Evolutionary conservation across 2,888 invertebrate genomes (phyloP), one percentile per base, ranked within the genome.

Genomic region (Antitype chi): DNA sequence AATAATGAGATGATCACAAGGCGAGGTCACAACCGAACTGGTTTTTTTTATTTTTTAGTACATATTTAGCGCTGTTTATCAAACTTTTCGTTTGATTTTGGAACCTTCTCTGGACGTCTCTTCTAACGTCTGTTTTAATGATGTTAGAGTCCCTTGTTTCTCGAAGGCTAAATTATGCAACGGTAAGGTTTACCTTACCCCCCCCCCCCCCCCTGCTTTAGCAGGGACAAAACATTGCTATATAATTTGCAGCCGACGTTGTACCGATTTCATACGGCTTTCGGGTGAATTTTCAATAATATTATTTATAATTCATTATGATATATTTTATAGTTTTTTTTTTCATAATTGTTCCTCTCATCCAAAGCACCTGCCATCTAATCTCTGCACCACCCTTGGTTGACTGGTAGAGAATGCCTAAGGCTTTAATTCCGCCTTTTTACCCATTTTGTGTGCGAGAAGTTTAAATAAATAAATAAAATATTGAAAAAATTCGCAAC

Each of bases 1-100:
- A 43, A 70, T 62, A 38, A 55, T 20, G 38, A 25, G 23, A 60
- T 32, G 47, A 78, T 55, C 70, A 70, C 20, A 28, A 28, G 38
- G n/a, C 28, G n/a, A 70, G 28, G n/a, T 77, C 52, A n/a, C n/a
- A 13, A 38, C 20, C 38, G 2, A 70, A 57, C 28, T 13, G 32
- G 25, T 57, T 38, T 59, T 8, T 69, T 59, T 52, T 43, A 52
- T 59, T 32, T 20, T 20, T n/a, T 13, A 28, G 38, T 43, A 43
- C 28, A n/a, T 11, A 38, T 32, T 49, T n/a, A 66, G 57, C 52
- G n/a, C 43, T 63, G 20, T 55, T 63, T 38, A 75, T 63, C 15
- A n/a, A 57, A n/a, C 20, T 59, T 57, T 57, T 49, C 5, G n/a
- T 32, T 17, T 7, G 47, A 11, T 62, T 62, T 57, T n/a, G 43